These are phyloP conservation scores for Cataglyphis livida DNA, from an alignment of 2,888 invertebrate species.

Conservation along the genomic window DNA sequence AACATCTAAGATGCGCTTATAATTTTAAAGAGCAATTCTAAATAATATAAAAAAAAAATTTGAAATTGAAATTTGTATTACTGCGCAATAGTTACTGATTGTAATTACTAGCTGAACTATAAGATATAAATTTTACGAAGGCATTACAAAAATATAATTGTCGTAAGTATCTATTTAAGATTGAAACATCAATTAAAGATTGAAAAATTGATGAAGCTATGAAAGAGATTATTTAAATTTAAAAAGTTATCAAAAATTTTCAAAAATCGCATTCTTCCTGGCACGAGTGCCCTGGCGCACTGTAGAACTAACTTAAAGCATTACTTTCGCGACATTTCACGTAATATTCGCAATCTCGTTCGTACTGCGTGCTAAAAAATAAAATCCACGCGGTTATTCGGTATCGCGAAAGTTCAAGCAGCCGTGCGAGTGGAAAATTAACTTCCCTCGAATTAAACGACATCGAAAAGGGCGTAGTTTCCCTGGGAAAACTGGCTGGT, in stretches of 20 bases:
- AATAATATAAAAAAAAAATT: neutral
- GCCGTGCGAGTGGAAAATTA: constrained; percentile 35
- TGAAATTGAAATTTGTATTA: neutral
- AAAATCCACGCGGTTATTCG: constrained; percentile 21
- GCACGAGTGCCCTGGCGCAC: neutral
- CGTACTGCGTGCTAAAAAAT: constrained; percentile 16
- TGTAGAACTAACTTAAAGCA: neutral
- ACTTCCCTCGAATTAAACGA: constrained; percentile 51
- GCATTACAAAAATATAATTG: neutral
- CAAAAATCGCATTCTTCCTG: neutral
- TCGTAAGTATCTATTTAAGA: neutral
- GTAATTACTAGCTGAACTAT: neutral
- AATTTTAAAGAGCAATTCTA: neutral
- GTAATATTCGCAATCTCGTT: constrained; percentile 22
- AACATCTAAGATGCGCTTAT: neutral
- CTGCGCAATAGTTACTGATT: neutral
- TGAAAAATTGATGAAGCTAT: neutral
- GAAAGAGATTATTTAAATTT: neutral
- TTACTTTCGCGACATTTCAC: constrained; percentile 31
- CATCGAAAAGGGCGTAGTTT: constrained; percentile 27
- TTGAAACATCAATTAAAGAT: neutral
- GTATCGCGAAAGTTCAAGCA: constrained; percentile 31
- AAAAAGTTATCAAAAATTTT: neutral
- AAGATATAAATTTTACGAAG: neutral
- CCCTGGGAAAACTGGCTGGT: constrained; percentile 13